These are phyloP conservation scores for Osmoderma eremita DNA, from an alignment of 2,888 invertebrate species.

Conservation along the genomic window DNA sequence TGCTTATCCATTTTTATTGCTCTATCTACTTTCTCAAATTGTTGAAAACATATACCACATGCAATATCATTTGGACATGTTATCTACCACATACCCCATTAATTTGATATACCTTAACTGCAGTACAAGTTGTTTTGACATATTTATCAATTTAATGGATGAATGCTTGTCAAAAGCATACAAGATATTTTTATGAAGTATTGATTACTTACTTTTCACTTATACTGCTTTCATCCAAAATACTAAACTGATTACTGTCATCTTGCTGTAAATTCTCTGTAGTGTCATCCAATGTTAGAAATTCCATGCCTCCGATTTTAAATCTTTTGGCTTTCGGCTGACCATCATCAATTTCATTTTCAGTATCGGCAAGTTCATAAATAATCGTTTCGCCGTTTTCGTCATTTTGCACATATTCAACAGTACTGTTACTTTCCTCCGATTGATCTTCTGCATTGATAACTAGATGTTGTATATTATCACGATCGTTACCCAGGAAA, in stretches of 20 bases:
- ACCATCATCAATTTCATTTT: conserved; percentile 8
- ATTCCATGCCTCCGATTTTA: conserved; percentile 32
- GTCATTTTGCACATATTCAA: conserved; percentile 31
- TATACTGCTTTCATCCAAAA: conserved; percentile 31
- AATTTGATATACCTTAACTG: too few relatives aligned
- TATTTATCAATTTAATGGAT: too few relatives aligned
- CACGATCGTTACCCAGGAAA: conserved; percentile 40
- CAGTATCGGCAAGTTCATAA: conserved; percentile 26
- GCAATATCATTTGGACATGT: too few relatives aligned
- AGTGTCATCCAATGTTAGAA: conserved; percentile 20
- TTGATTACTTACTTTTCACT: conserved; percentile 21
- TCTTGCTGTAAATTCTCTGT: neutral
- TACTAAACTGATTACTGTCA: conserved; percentile 26
- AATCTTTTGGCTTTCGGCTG: conserved; percentile 13
- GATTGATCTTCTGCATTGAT: conserved; percentile 32
- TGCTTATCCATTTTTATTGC: too few relatives aligned
- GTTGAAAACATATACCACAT: too few relatives aligned
- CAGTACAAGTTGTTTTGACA: too few relatives aligned
- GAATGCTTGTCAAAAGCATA: too few relatives aligned
- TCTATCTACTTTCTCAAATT: too few relatives aligned
- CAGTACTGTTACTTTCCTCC: conserved; percentile 25
- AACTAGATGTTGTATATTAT: conserved; percentile 32
- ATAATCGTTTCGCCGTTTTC: conserved; percentile 23
- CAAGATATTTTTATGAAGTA: too few relatives aligned
- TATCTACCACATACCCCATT: too few relatives aligned